Conservation (phyloP, 1,140 invertebrate species). For the Berghia stephanieae region DNA sequence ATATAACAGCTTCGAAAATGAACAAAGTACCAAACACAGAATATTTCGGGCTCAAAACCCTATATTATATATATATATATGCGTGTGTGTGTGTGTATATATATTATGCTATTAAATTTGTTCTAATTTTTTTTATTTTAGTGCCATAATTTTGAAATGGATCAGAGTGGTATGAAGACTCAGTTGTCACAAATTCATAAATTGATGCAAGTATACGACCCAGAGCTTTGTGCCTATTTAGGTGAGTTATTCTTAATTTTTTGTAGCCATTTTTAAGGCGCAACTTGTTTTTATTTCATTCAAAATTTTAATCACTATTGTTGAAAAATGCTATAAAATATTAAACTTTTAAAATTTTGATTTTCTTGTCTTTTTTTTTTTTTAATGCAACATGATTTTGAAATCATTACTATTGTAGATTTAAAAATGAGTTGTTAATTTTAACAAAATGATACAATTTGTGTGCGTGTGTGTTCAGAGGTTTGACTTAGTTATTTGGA, state of each 20-base stretch:
- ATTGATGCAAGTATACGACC: slow-evolving; percentile 83
- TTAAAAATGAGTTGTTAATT: too few species aligned
- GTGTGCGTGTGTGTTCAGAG: too few species aligned
- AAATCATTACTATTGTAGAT: too few species aligned
- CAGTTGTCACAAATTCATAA: slow-evolving; percentile 87
- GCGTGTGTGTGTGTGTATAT: too few species aligned
- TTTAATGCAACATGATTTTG: too few species aligned
- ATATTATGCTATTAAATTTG: background rate
- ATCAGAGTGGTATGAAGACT: slow-evolving; percentile 95
- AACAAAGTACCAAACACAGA: too few species aligned
- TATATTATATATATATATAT: too few species aligned
- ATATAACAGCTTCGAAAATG: too few species aligned
- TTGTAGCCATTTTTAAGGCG: background rate
- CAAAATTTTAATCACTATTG: background rate
- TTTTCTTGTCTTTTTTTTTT: background rate
- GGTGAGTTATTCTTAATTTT: slow-evolving; percentile 52
- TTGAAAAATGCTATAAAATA: too few species aligned
- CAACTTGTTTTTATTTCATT: background rate
- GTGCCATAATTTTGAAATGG: slow-evolving; percentile 95
- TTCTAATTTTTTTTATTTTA: slow-evolving; percentile 62
- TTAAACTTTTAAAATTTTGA: background rate
- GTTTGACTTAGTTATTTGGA: too few species aligned
- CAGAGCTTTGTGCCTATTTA: slow-evolving; percentile 83
- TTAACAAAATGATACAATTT: too few species aligned
- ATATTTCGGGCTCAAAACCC: too few species aligned